These are phyloP conservation scores for Miichthys miiuy DNA, from an alignment of 2,797 vertebrate species.

Conservation along the genomic window DNA sequence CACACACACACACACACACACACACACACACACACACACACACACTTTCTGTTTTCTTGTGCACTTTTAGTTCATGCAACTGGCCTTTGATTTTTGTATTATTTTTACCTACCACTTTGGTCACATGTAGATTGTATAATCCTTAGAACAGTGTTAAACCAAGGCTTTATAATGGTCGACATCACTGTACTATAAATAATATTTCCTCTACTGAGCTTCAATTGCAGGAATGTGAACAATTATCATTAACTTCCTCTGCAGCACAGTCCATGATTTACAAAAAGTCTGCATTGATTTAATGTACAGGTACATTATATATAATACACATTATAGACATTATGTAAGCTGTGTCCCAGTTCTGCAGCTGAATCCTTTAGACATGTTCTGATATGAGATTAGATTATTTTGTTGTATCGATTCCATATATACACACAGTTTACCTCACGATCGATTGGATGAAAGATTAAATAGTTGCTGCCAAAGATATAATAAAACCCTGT, in stretches of 20 bases:
- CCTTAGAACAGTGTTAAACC: background rate
- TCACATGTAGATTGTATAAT: background rate
- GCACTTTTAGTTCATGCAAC: background rate
- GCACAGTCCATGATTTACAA: background rate
- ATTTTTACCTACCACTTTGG: constrained; percentile 1
- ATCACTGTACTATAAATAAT: background rate
- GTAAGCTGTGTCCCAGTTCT: background rate
- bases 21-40: too few relatives aligned
- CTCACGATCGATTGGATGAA: background rate
- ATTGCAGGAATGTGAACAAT: background rate
- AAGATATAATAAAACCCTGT: constrained; percentile 2
- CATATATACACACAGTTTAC: background rate
- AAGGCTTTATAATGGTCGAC: background rate
- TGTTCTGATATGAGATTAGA: background rate
- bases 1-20: too few relatives aligned
- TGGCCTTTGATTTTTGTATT: background rate
- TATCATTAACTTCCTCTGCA: background rate
- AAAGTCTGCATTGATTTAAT: background rate
- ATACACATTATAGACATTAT: background rate
- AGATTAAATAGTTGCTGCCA: background rate
- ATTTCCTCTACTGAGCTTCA: background rate
- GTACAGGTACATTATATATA: background rate
- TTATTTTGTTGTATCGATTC: background rate
- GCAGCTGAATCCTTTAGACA: too few relatives aligned
- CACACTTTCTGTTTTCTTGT: background rate